Evolutionary conservation across 2,888 invertebrate species (phyloP).

Genomic region (Synanthedon vespiformis): DNA sequence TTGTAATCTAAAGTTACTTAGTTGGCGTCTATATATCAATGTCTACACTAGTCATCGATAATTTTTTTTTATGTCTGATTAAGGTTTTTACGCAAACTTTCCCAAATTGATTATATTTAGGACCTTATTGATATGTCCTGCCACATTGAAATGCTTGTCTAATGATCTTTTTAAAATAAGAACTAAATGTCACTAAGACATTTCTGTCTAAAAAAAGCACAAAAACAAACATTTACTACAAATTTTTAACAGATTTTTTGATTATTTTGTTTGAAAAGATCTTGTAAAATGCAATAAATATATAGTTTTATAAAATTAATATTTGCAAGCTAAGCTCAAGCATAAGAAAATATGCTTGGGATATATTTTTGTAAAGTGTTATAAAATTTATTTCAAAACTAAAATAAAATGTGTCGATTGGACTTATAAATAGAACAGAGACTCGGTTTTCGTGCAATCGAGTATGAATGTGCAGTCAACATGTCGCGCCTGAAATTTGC

Average conservation of each 20-base stretch:
- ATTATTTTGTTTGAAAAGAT: slow-evolving; percentile 5
- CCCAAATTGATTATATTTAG: too few relatives aligned
- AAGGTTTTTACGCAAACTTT: too few relatives aligned
- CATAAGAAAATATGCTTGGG: too few relatives aligned
- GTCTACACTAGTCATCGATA: too few relatives aligned
- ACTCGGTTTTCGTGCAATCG: too few relatives aligned
- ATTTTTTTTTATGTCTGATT: too few relatives aligned
- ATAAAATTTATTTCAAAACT: neutral
- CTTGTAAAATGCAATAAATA: slow-evolving; percentile 33
- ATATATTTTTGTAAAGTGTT: too few relatives aligned
- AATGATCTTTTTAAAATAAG: slow-evolving; percentile 18
- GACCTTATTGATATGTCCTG: too few relatives aligned
- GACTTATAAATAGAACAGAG: neutral
- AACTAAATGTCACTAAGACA: slow-evolving; percentile 13
- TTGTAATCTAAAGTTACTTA: too few relatives aligned
- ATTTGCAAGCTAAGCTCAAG: too few relatives aligned
- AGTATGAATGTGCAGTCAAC: slow-evolving; percentile 32
- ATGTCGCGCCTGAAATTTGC: slow-evolving; percentile 37
- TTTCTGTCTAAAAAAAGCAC: neutral
- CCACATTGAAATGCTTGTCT: too few relatives aligned
- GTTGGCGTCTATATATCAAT: too few relatives aligned
- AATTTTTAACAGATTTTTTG: neutral
- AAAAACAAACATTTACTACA: neutral
- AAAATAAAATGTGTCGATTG: neutral
- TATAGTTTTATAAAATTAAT: slow-evolving; percentile 4